Percentiles rank a stretch among this genome's conserved stretches.
Evolutionary conservation across 2,888 invertebrate species (phyloP).

Genomic region (Congeria kusceri): DNA sequence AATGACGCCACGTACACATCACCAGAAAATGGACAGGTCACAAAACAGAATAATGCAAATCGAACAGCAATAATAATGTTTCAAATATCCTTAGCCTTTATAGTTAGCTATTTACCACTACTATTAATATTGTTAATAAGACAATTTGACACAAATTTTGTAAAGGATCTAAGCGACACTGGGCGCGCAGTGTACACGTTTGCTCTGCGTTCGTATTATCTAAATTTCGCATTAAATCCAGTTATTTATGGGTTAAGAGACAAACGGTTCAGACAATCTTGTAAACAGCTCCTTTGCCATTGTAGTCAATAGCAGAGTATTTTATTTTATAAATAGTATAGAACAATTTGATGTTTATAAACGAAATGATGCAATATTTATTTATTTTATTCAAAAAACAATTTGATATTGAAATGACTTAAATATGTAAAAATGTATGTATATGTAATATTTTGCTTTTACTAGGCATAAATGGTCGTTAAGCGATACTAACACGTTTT

Average conservation of each 20-base stretch:
- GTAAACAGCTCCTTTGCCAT: constrained; percentile 24
- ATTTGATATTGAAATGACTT: too few relatives aligned
- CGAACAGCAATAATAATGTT: constrained; percentile 70
- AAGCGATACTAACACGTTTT: too few relatives aligned
- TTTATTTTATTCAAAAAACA: too few relatives aligned
- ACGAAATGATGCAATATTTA: too few relatives aligned
- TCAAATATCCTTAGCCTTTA: constrained; percentile 62
- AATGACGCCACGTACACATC: neutral
- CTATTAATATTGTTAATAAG: constrained; percentile 52
- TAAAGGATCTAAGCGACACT: constrained; percentile 40
- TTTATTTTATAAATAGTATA: too few relatives aligned
- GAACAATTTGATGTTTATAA: too few relatives aligned
- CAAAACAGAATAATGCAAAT: constrained; percentile 29
- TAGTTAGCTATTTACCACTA: constrained; percentile 62
- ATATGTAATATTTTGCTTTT: too few relatives aligned
- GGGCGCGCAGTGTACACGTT: constrained; percentile 61
- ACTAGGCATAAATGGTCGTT: too few relatives aligned
- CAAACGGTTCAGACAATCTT: constrained; percentile 54
- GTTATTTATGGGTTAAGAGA: constrained; percentile 73
- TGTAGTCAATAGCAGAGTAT: too few relatives aligned
- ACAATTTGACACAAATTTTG: constrained; percentile 45
- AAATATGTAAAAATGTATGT: too few relatives aligned
- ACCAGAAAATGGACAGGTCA: neutral
- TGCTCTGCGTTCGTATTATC: constrained; percentile 64
- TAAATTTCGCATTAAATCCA: constrained; percentile 72